Conservation (phyloP, 2,888 invertebrate species). For the Xestia ashworthii region DNA sequence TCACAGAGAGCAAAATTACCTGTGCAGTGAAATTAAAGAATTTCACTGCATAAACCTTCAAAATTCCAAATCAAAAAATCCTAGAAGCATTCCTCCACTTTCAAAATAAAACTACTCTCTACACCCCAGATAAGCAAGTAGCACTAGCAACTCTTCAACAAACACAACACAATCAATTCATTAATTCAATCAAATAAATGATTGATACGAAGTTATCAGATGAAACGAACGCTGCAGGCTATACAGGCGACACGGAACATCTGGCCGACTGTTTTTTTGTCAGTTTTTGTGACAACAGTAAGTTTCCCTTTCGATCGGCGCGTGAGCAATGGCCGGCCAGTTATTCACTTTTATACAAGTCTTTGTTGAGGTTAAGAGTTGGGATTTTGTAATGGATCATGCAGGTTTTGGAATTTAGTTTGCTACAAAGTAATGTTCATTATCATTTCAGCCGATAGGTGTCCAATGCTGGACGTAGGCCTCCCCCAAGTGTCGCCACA, state of each 20-base stretch:
- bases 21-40: no score
- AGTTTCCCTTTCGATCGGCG: constrained; percentile 83
- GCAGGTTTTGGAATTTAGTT: no score
- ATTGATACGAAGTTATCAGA: constrained; percentile 27
- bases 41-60: no score
- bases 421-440: neutral
- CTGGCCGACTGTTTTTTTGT: constrained; percentile 61
- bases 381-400: neutral
- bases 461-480: no score
- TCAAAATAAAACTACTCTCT: neutral
- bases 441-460: no score
- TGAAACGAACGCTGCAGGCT: constrained; percentile 25
- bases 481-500: no score
- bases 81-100: no score
- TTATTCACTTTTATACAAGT: constrained; percentile 55
- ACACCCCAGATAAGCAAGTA: neutral
- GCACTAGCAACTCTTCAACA: neutral
- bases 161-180: constrained; percentile 20
- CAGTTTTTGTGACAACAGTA: constrained; percentile 69
- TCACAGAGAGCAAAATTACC: no score
- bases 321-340: constrained; percentile 43
- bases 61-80: no score
- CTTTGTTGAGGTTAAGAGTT: constrained; percentile 46
- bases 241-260: constrained; percentile 63
- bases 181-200: constrained; percentile 22